Percentiles rank a stretch among this genome's conserved stretches.
phyloP scores from a whole-genome alignment of 2,797 vertebrate species.

The Pantherophis alleghaniensis region DNA sequence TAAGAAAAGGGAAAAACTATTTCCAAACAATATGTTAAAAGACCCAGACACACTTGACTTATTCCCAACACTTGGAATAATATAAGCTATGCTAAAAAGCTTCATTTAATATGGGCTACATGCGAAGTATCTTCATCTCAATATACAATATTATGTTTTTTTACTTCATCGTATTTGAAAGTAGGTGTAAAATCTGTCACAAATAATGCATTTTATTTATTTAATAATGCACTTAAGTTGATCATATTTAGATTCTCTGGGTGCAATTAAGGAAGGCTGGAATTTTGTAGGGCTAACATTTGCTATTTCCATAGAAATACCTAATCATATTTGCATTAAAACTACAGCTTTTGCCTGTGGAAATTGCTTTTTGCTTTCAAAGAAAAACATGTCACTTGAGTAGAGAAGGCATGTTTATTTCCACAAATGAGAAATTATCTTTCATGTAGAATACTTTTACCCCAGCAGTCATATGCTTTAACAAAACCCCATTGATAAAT shows the following conservation, averaged over 20 bases:
- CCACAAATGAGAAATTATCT: conserved; percentile 26
- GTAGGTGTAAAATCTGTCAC: background rate
- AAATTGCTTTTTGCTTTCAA: conserved; percentile 16
- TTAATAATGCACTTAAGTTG: background rate
- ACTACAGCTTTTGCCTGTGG: conserved; percentile 12
- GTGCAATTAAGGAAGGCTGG: background rate
- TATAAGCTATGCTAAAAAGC: background rate
- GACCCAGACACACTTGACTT: background rate
- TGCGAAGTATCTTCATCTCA: background rate
- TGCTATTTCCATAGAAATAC: conserved; percentile 11
- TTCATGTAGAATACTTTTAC: conserved; percentile 1
- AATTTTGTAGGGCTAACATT: conserved; percentile 24
- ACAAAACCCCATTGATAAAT: conserved; percentile 2
- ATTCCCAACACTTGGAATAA: background rate
- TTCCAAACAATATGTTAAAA: background rate
- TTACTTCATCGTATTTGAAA: background rate
- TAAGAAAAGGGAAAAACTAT: background rate
- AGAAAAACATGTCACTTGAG: conserved; percentile 20
- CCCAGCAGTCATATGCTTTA: background rate
- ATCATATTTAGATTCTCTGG: background rate
- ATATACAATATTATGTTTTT: background rate
- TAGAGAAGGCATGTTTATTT: conserved; percentile 19
- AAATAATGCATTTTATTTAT: background rate
- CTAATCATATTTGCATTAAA: background rate
- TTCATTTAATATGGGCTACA: background rate